Percentiles rank a stretch among this genome's conserved stretches.
phyloP scores from a whole-genome alignment of 2,888 invertebrate genomes.

The Plusia festucae region DNA sequence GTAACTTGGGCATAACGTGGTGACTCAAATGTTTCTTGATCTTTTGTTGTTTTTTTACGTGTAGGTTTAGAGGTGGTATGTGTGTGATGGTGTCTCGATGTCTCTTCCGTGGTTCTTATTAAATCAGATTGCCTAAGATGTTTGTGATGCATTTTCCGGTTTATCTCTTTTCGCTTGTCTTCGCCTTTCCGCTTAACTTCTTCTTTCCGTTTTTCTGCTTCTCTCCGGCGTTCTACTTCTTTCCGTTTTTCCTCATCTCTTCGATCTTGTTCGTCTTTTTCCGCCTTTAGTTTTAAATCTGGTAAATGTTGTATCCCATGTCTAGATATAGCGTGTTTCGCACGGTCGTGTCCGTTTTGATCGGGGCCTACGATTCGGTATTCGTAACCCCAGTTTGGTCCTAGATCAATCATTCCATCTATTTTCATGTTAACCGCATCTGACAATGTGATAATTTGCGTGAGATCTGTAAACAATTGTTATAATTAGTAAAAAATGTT shows the following conservation, averaged over 20 bases:
- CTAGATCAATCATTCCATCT: conserved; percentile 66
- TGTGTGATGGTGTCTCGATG: neutral
- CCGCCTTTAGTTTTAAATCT: neutral
- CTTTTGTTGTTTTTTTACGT: neutral
- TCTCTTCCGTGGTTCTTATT: too few species aligned
- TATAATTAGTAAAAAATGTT: neutral
- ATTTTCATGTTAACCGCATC: conserved; percentile 57
- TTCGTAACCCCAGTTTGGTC: conserved; percentile 66
- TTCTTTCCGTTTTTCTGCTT: too few species aligned
- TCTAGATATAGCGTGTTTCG: neutral
- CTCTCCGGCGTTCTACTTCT: neutral
- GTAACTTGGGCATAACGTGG: neutral
- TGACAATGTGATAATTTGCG: conserved; percentile 8
- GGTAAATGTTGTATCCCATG: neutral
- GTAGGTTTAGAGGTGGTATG: neutral
- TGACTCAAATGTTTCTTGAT: neutral
- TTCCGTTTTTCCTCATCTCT: neutral
- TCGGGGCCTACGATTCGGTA: conserved; percentile 42
- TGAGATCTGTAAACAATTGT: conserved; percentile 28
- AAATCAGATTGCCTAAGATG: too few species aligned
- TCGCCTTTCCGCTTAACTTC: neutral
- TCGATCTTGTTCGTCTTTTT: neutral
- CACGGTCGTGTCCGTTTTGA: neutral
- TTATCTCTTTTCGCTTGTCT: neutral
- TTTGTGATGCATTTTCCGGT: neutral